Evolutionary conservation across 2,113 vertebrate genomes (phyloP).

Genomic region (Brienomyrus longianalis): DNA sequence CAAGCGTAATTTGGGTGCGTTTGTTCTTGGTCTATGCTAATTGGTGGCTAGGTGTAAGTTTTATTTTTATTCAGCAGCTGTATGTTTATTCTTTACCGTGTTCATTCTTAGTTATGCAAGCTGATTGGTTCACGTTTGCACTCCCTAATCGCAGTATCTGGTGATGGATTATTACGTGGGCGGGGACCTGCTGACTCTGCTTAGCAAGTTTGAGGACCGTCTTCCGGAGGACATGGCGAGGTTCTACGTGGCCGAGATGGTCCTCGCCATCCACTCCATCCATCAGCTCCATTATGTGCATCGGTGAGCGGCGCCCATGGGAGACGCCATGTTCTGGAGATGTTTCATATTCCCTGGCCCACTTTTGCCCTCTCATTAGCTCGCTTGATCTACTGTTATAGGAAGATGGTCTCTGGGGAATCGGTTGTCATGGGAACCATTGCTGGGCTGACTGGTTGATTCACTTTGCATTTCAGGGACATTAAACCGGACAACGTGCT

Average conservation of each 20-base stretch:
- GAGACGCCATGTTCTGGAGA: not conserved
- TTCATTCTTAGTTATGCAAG: not conserved
- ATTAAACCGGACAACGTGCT: slow-evolving; percentile 97
- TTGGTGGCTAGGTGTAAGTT: not conserved
- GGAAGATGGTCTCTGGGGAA: not conserved
- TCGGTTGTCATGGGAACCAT: slow-evolving; percentile 33
- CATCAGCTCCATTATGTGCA: slow-evolving; percentile 91
- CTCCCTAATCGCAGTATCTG: slow-evolving; percentile 68
- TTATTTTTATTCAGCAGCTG: not conserved
- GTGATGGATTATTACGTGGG: slow-evolving; percentile 99
- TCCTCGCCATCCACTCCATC: slow-evolving; percentile 91
- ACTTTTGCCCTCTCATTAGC: not conserved
- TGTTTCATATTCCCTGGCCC: not conserved
- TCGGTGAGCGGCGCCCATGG: slow-evolving; percentile 60
- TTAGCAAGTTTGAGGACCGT: slow-evolving; percentile 96
- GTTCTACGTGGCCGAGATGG: slow-evolving; percentile 97
- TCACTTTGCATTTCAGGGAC: slow-evolving; percentile 65
- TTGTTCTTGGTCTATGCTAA: not conserved
- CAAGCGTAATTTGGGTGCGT: not conserved
- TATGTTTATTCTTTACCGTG: not conserved
- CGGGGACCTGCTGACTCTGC: slow-evolving; percentile 89
- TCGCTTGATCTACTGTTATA: not conserved
- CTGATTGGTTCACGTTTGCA: not conserved
- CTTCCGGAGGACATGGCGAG: slow-evolving; percentile 93
- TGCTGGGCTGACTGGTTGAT: not conserved